These are phyloP conservation scores for Tinamus major DNA, from an alignment of 2,797 vertebrate species.

Conservation along the genomic window DNA sequence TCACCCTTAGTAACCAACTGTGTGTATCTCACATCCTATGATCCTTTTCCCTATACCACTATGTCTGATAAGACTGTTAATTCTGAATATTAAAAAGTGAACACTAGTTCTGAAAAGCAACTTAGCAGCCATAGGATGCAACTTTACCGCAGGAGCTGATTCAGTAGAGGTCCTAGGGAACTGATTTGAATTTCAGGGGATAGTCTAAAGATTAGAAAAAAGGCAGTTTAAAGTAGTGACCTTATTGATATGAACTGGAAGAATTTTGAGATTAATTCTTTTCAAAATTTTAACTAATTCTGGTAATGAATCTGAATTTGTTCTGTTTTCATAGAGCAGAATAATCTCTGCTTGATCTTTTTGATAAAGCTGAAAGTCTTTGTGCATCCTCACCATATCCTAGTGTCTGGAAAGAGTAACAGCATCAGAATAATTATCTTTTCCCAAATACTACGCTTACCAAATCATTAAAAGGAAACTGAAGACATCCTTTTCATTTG, in stretches of 20 bases:
- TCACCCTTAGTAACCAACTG: neutral
- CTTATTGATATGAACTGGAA: neutral
- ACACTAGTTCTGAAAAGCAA: neutral
- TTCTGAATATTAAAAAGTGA: neutral
- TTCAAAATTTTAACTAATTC: neutral
- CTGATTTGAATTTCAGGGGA: neutral
- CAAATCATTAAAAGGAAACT: neutral
- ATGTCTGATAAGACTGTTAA: neutral
- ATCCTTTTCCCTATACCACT: neutral
- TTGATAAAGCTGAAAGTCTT: neutral
- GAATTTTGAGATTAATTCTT: neutral
- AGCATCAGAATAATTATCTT: slow-evolving; percentile 57
- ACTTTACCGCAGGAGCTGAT: neutral
- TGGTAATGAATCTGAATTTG: neutral
- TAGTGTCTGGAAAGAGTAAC: slow-evolving; percentile 37
- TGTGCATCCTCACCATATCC: slow-evolving; percentile 43
- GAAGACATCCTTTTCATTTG: neutral
- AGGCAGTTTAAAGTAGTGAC: fast-evolving
- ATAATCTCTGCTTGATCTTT: neutral
- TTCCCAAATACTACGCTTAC: neutral
- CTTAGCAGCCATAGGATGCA: neutral
- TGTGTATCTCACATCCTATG: neutral
- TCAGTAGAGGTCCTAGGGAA: neutral
- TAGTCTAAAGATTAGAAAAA: neutral
- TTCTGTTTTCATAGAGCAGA: neutral